phyloP scores from a whole-genome alignment of 2,797 vertebrate species.

The Graptemys geographica region DNA sequence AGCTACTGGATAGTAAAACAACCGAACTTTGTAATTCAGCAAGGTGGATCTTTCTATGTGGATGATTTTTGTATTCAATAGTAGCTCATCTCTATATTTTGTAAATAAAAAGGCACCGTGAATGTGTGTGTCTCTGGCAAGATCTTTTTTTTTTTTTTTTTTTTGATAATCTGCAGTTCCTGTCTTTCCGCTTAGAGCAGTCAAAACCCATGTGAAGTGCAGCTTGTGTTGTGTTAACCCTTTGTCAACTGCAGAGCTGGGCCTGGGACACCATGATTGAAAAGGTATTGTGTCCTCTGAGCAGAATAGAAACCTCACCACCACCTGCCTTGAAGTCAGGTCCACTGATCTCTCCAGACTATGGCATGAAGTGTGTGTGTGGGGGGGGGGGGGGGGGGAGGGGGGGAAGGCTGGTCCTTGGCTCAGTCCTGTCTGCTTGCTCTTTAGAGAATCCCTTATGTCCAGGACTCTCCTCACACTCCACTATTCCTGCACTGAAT shows the following conservation, averaged over 20 bases:
- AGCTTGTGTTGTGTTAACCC: neutral
- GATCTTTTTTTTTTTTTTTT: neutral
- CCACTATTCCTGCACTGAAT: neutral
- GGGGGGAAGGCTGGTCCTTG: neutral
- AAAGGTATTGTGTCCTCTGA: neutral
- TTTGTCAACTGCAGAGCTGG: neutral
- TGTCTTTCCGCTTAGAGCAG: neutral
- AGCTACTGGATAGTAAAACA: neutral
- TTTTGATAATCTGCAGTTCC: neutral
- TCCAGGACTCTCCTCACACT: neutral
- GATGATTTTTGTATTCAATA: neutral
- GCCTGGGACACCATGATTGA: neutral
- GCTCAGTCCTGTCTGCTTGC: neutral
- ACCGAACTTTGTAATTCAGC: neutral
- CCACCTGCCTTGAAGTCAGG: neutral
- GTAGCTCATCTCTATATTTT: neutral
- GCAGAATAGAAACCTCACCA: neutral
- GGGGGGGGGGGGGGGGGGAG: neutral
- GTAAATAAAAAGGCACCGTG: neutral
- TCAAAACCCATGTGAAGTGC: neutral
- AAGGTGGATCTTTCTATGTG: neutral
- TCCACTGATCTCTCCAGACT: neutral
- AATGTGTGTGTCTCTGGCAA: accelerated
- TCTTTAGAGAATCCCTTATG: neutral
- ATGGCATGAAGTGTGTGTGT: neutral